Evolutionary conservation across 1,140 invertebrate genomes (phyloP).

Genomic region (Aphaenogaster rudis): DNA sequence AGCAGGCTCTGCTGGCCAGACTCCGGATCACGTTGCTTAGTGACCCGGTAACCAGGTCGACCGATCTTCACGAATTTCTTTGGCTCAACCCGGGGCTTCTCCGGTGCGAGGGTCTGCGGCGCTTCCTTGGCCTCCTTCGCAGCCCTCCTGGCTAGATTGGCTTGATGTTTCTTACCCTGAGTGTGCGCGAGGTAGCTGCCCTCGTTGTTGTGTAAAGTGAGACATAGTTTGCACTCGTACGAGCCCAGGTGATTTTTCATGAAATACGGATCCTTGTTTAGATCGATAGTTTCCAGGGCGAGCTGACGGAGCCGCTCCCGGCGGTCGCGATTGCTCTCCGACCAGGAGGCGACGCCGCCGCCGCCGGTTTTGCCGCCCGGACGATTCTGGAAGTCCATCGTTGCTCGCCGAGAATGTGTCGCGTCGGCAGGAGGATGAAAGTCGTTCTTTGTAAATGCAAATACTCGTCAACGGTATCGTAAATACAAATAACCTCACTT

Average conservation of each 20-base stretch:
- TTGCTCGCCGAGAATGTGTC: not conserved
- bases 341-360: conserved; percentile 99
- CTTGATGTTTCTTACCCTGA: conserved; percentile 99
- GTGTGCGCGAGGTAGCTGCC: conserved; percentile 99
- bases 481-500: conserved; percentile 7
- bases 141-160: conserved; percentile 98
- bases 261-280: conserved; percentile 99
- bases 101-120: conserved; percentile 94
- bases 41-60: conserved; percentile 99
- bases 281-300: conserved; percentile 99
- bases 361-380: conserved; percentile 99
- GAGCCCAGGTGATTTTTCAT: conserved; percentile 99
- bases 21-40: conserved; percentile 98
- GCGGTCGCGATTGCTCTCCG: conserved; percentile 98
- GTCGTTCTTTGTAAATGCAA: not conserved
- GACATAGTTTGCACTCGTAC: conserved; percentile 99
- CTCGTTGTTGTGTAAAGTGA: conserved; percentile 99
- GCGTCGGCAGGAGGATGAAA: not conserved
- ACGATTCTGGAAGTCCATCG: conserved; percentile 98
- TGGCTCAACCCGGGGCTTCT: conserved; percentile 98
- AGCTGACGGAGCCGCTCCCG: conserved; percentile 98
- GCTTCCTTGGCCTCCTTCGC: conserved; percentile 99
- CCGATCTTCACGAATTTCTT: conserved; percentile 99
- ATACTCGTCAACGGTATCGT: not conserved
- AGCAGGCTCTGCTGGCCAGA: conserved; percentile 98